Conservation (phyloP, 2,888 invertebrate species). For the Therioaphis trifolii region DNA sequence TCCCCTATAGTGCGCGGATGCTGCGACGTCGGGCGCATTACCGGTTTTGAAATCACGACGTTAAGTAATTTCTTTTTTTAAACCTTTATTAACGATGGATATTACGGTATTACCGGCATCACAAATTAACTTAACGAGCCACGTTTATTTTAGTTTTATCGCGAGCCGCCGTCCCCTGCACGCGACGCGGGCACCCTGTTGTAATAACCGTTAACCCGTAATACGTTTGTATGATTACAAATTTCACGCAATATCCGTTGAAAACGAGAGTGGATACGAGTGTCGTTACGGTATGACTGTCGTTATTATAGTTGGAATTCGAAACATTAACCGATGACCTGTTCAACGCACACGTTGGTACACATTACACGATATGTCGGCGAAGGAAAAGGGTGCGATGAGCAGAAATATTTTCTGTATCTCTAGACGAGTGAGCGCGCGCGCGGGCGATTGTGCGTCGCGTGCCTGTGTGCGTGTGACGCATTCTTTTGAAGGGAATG, state of each 20-base stretch:
- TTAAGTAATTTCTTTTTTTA: conserved; percentile 24
- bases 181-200: too few species aligned
- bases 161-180: neutral
- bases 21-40: too few species aligned
- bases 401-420: conserved; percentile 11
- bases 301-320: conserved; percentile 9
- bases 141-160: neutral
- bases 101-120: neutral
- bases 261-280: neutral
- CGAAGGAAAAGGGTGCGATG: conserved; percentile 35
- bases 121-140: neutral
- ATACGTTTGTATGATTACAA: too few species aligned
- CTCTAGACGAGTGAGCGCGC: neutral
- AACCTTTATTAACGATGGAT: neutral
- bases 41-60: neutral
- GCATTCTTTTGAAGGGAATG: conserved; percentile 30
- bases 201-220: too few species aligned
- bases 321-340: conserved; percentile 3
- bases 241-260: neutral
- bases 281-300: neutral
- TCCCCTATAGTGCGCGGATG: too few species aligned
- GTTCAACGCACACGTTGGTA: neutral
- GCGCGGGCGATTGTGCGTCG: neutral
- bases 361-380: neutral
- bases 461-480: neutral